phyloP scores from a whole-genome alignment of 37 sponge, comb jelly and placozoan species.

The Agelas oroides region DNA sequence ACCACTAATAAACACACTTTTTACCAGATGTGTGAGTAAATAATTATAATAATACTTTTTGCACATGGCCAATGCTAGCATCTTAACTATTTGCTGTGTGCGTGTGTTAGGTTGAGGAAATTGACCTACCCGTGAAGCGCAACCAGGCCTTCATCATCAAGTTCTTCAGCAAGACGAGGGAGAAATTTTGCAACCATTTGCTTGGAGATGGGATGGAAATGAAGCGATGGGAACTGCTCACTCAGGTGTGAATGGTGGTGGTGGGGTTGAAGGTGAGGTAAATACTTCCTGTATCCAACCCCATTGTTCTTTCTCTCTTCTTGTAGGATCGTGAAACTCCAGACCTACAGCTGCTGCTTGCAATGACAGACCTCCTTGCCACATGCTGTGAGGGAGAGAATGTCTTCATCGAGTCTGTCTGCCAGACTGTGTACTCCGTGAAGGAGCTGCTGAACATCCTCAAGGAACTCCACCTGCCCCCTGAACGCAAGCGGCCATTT shows the following conservation, averaged over 20 bases:
- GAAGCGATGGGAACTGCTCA: constrained; percentile 9
- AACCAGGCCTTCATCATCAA: constrained; percentile 72
- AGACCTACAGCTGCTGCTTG: constrained; percentile 42
- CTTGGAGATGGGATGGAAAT: constrained; percentile 39
- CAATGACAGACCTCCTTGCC: constrained; percentile 75
- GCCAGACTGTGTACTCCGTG: constrained; percentile 63
- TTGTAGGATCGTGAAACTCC: not conserved
- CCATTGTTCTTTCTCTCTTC: not conserved
- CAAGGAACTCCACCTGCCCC: constrained; percentile 1
- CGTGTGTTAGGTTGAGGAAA: constrained; percentile 64
- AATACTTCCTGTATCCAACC: no score
- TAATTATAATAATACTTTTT: no score
- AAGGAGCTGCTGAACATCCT: constrained; percentile 36
- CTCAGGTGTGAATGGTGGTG: constrained; percentile 7
- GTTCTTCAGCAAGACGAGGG: constrained; percentile 61
- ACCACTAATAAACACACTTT: no score
- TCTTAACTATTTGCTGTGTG: no score
- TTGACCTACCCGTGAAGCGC: constrained; percentile 70
- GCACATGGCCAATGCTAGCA: no score
- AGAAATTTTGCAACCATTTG: constrained; percentile 47
- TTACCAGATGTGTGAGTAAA: no score
- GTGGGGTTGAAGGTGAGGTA: no score
- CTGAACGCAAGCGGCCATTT: constrained; percentile 70
- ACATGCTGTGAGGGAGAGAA: constrained; percentile 82
- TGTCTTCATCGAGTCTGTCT: constrained; percentile 78